These are phyloP conservation scores for Erinaceus europaeus DNA, from an alignment of 2,113 vertebrate genomes.

Conservation along the genomic window DNA sequence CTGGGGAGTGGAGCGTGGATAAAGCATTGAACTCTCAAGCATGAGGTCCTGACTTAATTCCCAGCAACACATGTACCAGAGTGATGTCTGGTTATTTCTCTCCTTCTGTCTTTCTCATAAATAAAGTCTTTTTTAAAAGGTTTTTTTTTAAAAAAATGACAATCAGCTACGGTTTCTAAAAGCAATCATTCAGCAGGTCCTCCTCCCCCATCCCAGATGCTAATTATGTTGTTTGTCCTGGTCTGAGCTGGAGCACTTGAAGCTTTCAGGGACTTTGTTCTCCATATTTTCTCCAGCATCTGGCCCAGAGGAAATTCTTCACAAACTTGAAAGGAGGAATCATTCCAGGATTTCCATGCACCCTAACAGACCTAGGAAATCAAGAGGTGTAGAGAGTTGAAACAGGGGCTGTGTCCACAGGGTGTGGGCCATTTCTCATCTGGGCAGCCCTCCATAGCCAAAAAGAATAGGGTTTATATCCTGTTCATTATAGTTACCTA, in stretches of 20 bases:
- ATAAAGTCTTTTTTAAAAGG: no score
- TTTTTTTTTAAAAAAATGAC: no score
- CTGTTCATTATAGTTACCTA: constrained; percentile 24
- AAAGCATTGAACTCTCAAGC: no score
- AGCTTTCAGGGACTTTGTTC: background rate
- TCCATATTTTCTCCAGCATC: background rate
- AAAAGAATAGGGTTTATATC: background rate
- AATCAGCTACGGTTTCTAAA: background rate
- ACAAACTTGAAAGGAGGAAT: background rate
- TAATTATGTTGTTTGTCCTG: background rate
- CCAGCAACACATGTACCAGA: no score
- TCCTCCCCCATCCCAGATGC: background rate
- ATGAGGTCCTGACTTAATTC: no score
- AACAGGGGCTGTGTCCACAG: background rate
- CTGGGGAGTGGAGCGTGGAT: no score
- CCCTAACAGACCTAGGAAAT: background rate
- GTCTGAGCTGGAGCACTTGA: background rate
- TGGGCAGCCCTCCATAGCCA: background rate
- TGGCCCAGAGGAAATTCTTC: background rate
- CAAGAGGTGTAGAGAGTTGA: background rate
- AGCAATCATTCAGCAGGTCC: background rate
- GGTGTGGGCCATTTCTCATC: background rate
- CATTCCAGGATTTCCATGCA: background rate
- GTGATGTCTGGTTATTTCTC: no score
- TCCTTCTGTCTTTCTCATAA: no score